Evolutionary conservation across 35 echinoderm and acorn worm species (phyloP).

Genomic region (Chiridota heheva): DNA sequence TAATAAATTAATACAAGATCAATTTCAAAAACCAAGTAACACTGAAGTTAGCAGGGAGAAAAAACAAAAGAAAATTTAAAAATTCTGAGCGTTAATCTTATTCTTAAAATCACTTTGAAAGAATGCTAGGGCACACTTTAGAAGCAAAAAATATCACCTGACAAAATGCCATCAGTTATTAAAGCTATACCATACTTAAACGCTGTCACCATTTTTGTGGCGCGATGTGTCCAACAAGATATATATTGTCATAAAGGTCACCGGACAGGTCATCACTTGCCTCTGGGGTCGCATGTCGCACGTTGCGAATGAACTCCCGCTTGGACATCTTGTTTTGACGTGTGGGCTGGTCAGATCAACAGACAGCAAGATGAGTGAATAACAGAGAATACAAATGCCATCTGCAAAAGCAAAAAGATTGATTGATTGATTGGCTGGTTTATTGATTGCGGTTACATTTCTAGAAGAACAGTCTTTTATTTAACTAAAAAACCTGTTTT

Average conservation of each 20-base stretch:
- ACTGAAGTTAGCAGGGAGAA: too few species aligned
- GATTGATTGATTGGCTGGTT: neutral
- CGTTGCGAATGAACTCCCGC: slow-evolving; percentile 96
- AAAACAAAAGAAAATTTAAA: too few species aligned
- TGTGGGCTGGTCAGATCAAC: slow-evolving; percentile 98
- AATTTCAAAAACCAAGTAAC: too few species aligned
- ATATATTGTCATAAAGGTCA: slow-evolving; percentile 98
- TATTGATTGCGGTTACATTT: too few species aligned
- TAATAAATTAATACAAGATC: too few species aligned
- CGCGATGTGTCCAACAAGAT: slow-evolving; percentile 94
- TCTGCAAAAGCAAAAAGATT: slow-evolving; percentile 46
- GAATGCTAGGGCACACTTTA: too few species aligned
- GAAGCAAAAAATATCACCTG: too few species aligned
- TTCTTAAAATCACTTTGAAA: too few species aligned
- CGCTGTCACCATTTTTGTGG: slow-evolving; percentile 77
- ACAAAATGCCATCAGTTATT: too few species aligned
- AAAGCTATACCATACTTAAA: neutral
- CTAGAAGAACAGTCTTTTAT: too few species aligned
- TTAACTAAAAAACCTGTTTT: too few species aligned
- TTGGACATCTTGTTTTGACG: slow-evolving; percentile 99
- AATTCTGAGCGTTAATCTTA: too few species aligned
- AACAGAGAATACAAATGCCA: slow-evolving; percentile 93
- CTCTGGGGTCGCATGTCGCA: slow-evolving; percentile 78
- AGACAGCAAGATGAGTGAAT: slow-evolving; percentile 92
- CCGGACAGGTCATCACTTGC: slow-evolving; percentile 90